These are phyloP conservation scores for Agrotis ipsilon DNA, from an alignment of 2,888 invertebrate species.

Conservation along the genomic window DNA sequence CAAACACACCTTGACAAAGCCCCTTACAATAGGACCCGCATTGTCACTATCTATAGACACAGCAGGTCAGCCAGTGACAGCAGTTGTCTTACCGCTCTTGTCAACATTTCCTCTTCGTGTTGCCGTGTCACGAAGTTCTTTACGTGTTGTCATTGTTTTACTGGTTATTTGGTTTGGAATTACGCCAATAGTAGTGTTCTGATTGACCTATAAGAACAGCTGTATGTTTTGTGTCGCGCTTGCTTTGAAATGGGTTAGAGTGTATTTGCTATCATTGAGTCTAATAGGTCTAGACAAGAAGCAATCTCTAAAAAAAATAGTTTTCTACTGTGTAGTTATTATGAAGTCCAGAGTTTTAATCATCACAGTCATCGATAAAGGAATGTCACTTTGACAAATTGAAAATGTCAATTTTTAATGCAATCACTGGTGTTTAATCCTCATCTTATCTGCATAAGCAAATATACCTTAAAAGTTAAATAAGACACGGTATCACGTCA, in stretches of 20 bases:
- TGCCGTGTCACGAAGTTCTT: slow-evolving; percentile 49
- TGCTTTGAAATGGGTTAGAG: background rate
- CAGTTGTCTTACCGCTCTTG: slow-evolving; percentile 29
- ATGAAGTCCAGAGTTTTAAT: too few species aligned
- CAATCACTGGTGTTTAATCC: background rate
- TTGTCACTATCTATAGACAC: slow-evolving; percentile 24
- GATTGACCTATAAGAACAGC: slow-evolving; percentile 7
- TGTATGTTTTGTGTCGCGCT: slow-evolving; percentile 14
- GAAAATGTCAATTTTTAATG: too few species aligned
- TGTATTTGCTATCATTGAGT: background rate
- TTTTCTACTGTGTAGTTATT: too few species aligned
- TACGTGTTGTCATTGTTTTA: slow-evolving; percentile 42
- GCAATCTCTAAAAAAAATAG: background rate
- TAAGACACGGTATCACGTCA: background rate
- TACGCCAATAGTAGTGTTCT: slow-evolving; percentile 23
- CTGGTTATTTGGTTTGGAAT: slow-evolving; percentile 34
- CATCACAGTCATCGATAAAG: too few species aligned
- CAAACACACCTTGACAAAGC: slow-evolving; percentile 2
- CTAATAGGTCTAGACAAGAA: background rate
- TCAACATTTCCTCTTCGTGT: slow-evolving; percentile 45
- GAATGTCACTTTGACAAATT: background rate
- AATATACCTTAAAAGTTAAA: background rate
- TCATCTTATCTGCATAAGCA: background rate
- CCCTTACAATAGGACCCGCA: slow-evolving; percentile 35
- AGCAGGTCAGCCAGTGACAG: slow-evolving; percentile 10